Evolutionary conservation across 2,888 invertebrate genomes (phyloP).

Genomic region (Spisula solida): DNA sequence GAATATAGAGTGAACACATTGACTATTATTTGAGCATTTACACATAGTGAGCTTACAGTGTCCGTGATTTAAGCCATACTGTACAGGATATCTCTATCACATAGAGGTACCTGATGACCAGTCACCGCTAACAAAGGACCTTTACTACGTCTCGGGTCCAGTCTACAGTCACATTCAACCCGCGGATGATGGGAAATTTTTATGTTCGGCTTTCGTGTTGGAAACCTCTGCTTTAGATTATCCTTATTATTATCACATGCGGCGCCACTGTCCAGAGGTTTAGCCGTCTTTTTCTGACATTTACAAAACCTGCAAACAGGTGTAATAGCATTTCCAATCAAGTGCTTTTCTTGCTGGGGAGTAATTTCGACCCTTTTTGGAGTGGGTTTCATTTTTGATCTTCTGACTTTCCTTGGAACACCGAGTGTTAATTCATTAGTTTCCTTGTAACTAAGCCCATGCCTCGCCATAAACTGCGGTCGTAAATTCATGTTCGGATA

Average conservation of each 20-base stretch:
- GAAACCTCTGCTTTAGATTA: conserved; percentile 48
- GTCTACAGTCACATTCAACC: conserved; percentile 71
- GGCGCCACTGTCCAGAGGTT: neutral
- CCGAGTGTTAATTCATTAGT: conserved; percentile 63
- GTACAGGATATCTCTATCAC: conserved; percentile 48
- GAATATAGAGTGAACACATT: neutral
- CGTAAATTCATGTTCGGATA: conserved; percentile 62
- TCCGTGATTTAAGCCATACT: neutral
- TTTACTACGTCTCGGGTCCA: conserved; percentile 49
- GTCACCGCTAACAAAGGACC: conserved; percentile 57
- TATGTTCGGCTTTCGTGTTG: conserved; percentile 43
- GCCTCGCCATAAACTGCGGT: conserved; percentile 11
- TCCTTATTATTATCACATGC: conserved; percentile 44
- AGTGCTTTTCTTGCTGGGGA: conserved; percentile 23
- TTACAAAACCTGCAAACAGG: conserved; percentile 43
- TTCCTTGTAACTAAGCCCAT: conserved; percentile 33
- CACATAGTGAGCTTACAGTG: neutral
- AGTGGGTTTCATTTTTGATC: conserved; percentile 45
- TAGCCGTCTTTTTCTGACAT: conserved; percentile 36
- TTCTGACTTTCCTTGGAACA: conserved; percentile 56
- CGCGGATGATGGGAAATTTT: conserved; percentile 48
- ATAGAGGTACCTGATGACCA: conserved; percentile 66
- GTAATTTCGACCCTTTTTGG: conserved; percentile 37
- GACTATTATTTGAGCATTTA: neutral
- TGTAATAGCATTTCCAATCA: conserved; percentile 16